These are phyloP conservation scores for Xiphydria camelus DNA, from an alignment of 2,888 invertebrate species.

Conservation along the genomic window DNA sequence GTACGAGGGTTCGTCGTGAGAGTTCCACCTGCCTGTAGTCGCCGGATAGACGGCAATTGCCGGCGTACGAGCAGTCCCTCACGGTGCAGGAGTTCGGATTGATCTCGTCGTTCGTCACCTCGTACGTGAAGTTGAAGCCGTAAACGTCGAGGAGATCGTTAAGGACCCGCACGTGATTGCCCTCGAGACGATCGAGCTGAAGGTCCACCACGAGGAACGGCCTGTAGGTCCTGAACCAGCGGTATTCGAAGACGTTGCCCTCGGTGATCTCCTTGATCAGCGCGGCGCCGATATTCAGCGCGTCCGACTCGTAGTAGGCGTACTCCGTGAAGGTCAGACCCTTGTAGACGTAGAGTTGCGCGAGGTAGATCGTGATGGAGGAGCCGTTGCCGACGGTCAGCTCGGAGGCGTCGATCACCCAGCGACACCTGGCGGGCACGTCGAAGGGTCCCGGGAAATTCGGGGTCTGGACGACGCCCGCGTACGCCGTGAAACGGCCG, in stretches of 20 bases:
- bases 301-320: constrained; percentile 72
- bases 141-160: constrained; percentile 82
- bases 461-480: constrained; percentile 79
- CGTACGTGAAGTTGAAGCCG: constrained; percentile 92
- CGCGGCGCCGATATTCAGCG: constrained; percentile 67
- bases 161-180: constrained; percentile 81
- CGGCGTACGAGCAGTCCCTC: constrained; percentile 81
- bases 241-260: constrained; percentile 68
- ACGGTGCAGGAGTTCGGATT: constrained; percentile 74
- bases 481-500: constrained; percentile 66
- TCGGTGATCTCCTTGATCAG: constrained; percentile 72
- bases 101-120: constrained; percentile 65
- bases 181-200: constrained; percentile 71
- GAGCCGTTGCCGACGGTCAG: constrained; percentile 63
- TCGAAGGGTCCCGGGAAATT: constrained; percentile 81
- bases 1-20: too few species aligned
- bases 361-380: constrained; percentile 83
- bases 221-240: constrained; percentile 66
- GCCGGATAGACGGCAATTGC: constrained; percentile 74
- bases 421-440: constrained; percentile 82
- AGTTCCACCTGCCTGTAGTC: constrained; percentile 75
- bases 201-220: constrained; percentile 82
- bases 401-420: constrained; percentile 82
- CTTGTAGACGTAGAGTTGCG: constrained; percentile 82
- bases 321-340: constrained; percentile 78